A percentile compares a stretch with the other conserved stretches of the same genome.
Conservation (phyloP, 2,888 invertebrate genomes). For the Dascillus cervinus region DNA sequence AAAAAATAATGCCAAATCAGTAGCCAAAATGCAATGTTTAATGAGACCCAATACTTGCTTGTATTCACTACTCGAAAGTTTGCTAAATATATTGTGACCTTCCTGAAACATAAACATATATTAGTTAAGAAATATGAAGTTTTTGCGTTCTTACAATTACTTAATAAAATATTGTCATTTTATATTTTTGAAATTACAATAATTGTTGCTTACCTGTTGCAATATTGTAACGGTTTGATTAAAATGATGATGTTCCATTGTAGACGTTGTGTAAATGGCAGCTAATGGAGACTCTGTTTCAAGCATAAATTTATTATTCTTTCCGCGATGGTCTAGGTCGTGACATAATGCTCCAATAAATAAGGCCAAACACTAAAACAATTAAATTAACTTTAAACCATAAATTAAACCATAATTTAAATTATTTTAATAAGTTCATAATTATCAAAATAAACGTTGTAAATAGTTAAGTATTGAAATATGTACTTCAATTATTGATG, state of each 20-base stretch:
- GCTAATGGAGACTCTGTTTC: slow-evolving; percentile 76
- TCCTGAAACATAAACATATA: slow-evolving; percentile 51
- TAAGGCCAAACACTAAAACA: slow-evolving; percentile 60
- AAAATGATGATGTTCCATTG: slow-evolving; percentile 84
- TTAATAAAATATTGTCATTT: too few species aligned
- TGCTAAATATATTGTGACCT: slow-evolving; percentile 77
- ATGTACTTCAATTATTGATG: too few species aligned
- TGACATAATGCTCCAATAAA: slow-evolving; percentile 78
- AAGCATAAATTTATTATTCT: slow-evolving; percentile 80
- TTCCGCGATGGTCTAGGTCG: slow-evolving; percentile 79
- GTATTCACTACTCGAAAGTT: slow-evolving; percentile 63
- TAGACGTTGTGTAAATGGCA: slow-evolving; percentile 77
- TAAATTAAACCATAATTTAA: too few species aligned
- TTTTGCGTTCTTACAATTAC: not conserved
- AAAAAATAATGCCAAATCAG: slow-evolving; percentile 76
- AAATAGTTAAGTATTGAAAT: too few species aligned
- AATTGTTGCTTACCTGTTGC: slow-evolving; percentile 52
- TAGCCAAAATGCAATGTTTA: slow-evolving; percentile 77
- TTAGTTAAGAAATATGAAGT: not conserved
- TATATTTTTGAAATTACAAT: not conserved
- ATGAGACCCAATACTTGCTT: slow-evolving; percentile 69
- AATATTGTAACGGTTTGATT: slow-evolving; percentile 81
- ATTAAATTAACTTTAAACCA: slow-evolving; percentile 1
- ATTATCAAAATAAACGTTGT: too few species aligned
- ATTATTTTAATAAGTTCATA: too few species aligned